A percentile compares a stretch with the other conserved stretches of the same genome.
These are phyloP conservation scores for Clistopyga incitator DNA, from an alignment of 2,888 invertebrate species.

Conservation along the genomic window DNA sequence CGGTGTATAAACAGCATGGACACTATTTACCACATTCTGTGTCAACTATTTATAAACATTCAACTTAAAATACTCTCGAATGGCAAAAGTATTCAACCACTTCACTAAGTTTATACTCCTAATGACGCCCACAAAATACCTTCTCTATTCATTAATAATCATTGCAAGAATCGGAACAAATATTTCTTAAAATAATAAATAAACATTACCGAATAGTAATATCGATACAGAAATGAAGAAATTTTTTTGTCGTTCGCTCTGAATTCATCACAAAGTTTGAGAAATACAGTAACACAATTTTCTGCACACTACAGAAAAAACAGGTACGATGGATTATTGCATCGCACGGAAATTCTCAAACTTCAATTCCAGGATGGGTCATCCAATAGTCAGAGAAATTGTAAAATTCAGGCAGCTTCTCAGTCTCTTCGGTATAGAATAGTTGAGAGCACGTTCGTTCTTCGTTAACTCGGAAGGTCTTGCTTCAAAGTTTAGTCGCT, in stretches of 20 bases:
- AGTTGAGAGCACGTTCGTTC: slow-evolving; percentile 14
- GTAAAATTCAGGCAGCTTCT: neutral
- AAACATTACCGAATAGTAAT: neutral
- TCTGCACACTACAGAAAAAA: too few species aligned
- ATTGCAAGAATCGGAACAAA: neutral
- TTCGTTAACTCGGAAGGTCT: slow-evolving; percentile 6
- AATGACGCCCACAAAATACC: too few species aligned
- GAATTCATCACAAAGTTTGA: too few species aligned
- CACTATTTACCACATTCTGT: neutral
- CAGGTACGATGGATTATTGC: neutral
- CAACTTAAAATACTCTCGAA: neutral
- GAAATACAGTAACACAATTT: too few species aligned
- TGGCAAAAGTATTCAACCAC: too few species aligned
- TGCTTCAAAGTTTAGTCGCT: slow-evolving; percentile 5
- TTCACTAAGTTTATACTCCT: too few species aligned
- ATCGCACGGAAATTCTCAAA: neutral
- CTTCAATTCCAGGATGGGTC: neutral
- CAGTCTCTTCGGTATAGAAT: neutral
- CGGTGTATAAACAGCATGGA: neutral
- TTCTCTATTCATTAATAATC: too few species aligned
- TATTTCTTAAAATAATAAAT: neutral
- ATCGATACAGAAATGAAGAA: neutral
- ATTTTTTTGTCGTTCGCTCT: too few species aligned
- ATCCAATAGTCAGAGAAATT: neutral
- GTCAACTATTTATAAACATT: neutral